Evolutionary conservation across 1,140 invertebrate species (phyloP), one percentile per base, ranked within the genome.

Genomic region (Drosophila sulfurigaster): DNA sequence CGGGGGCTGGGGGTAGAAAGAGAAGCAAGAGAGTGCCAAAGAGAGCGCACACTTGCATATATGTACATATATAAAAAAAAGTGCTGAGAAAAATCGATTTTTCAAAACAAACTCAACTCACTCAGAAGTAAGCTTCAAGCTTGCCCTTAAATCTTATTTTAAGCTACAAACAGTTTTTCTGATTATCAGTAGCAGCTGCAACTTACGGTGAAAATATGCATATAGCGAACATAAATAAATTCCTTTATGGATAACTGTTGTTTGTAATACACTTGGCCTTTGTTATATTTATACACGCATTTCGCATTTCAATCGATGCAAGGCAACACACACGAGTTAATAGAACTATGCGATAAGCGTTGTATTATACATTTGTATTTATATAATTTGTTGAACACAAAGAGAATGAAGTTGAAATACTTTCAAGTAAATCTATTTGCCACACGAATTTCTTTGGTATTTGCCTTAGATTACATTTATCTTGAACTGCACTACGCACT

Each of bases 401-500:
- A 48, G 52, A 46, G 20, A 65, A 64, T 57, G 25, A 41, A 16
- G 30, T 35, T 16, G n/a, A 13, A 35, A 41, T 43, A 71, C 51
- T 80, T 64, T 54, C 56, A 56, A 68, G 41, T 66, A 63, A 58
- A 76, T 72, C 43, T 20, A 62, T 60, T 64, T 79, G 49, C 59
- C 66, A 82, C 63, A 71, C 56, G 43, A 25, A 79, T 79, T 69
- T 74, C 48, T 68, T 59, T 54, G 38, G 35, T 46, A 38, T 58
- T 73, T 68, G 38, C 46, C 51, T 67, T 58, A 59, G 43, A 77
- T 72, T 51, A 60, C 51, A 82, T 67, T 75, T 48, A 62, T 77
- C 72, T 76, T 49, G 51, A 86, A 87, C 79, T 88, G 82, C 82
- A 88, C 73, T 73, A 82, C 77, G 81, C 73, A 80, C 80, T 87